Evolutionary conservation across 2,888 invertebrate genomes (phyloP), one percentile per base, ranked within the genome.

Genomic region (Rugalucina vietnamica): DNA sequence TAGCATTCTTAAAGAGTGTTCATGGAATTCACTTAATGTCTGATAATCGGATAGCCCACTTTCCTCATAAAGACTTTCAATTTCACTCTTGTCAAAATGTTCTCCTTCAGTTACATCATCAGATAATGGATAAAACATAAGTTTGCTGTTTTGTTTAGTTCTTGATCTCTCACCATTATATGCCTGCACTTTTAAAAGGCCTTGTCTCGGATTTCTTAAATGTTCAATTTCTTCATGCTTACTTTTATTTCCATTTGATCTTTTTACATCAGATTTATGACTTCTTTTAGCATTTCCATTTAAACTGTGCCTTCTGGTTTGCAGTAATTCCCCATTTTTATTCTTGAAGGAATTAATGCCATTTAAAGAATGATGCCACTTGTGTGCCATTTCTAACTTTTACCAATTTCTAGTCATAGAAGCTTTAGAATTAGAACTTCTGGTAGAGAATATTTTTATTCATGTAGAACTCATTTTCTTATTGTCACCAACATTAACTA

Each of bases 361-460:
- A 65, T 65, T 65, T 34, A 65, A 29, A 18, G 65, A 32, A 24
- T 65, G 65, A 4, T 65, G 32, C 3, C 24, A 18, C 24, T 65
- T 65, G 21, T 34, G 14, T 18, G 3, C 32, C 18, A 21, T 34
- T 2, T 34, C 65, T 14, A 34, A 34, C 21, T 65, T 65, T 29
- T 27, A 29, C 8, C 57, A 5, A 57, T 57, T 57, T n/a, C 21
- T 65, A 65, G 65, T 21, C 32, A 14, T 34, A 29, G 65, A 65
- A 3, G 14, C 14, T 14, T 65, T 34, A 34, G 21, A 21, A 65
- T 34, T 34, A 65, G 65, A 65, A n/a, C n/a, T n/a, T n/a, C n/a
- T 14, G 50, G 50, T 43, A 72, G 36, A 10, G 39, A 72, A 32
- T 72, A 37, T 72, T 72, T 43, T 39, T 43, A 72, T 27, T 72